Conservation (phyloP, 2,797 vertebrate genomes). For the Myotis myotis region DNA sequence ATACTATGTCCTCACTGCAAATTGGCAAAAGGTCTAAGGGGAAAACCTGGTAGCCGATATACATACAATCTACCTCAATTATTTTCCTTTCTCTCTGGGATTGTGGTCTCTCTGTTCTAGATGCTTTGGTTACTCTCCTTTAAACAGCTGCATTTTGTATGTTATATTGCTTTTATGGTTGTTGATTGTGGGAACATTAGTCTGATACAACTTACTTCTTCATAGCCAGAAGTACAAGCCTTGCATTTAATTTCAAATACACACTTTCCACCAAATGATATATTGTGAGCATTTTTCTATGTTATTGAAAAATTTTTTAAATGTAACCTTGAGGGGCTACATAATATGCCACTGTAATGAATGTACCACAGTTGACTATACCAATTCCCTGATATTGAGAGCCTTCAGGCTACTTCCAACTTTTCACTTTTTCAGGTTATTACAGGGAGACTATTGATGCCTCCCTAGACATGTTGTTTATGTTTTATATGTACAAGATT, state of each 20-base stretch:
- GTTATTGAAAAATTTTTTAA: conserved; percentile 24
- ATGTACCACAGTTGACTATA: background rate
- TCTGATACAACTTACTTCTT: background rate
- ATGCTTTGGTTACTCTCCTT: background rate
- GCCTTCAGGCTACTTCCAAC: conserved; percentile 22
- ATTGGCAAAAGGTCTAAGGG: background rate
- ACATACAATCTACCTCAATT: background rate
- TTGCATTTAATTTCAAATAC: conserved; percentile 50
- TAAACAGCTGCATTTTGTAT: background rate
- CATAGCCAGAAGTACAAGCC: conserved; percentile 29
- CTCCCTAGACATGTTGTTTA: conserved; percentile 44
- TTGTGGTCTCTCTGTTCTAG: background rate
- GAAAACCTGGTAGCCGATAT: background rate
- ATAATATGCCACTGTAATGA: conserved; percentile 19
- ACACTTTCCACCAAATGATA: conserved; percentile 40
- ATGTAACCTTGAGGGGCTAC: background rate
- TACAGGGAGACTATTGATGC: conserved; percentile 33
- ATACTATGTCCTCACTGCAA: background rate
- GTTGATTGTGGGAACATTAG: background rate
- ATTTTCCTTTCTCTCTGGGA: background rate
- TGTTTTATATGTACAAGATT: conserved; percentile 51
- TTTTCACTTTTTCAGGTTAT: conserved; percentile 53
- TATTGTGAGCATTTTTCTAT: conserved; percentile 42
- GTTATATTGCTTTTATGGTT: background rate
- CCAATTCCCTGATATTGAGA: background rate